Base-by-base conservation (phyloP, 2,888 invertebrate species). In the Trichopria drosophilae region DNA sequence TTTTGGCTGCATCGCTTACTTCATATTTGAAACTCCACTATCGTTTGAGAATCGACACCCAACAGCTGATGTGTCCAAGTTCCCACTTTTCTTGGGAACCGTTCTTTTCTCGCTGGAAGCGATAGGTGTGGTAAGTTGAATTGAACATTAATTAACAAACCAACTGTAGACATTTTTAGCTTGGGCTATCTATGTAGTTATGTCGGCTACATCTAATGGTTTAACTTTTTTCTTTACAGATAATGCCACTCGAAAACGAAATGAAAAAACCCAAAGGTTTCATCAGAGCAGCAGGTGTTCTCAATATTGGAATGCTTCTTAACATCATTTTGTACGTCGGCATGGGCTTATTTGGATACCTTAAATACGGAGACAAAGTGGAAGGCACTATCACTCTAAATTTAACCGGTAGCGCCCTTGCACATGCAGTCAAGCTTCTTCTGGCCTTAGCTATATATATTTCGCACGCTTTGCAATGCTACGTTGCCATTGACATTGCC, bases 71-170 rank as follows among this genome's bases (percentile, higher is more conserved):
- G 69, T 86, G 3, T 76, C 79, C 23, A 81, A 85, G 45, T 87
- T 93, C 66, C 97, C 98, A 0, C 80, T 98, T 1, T 98, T 92
- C 79, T 95, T 98, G 72, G 96, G 97, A 29, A 97, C 95, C 0
- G 96, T 94, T 0, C 81, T 98, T 39, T 98, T 95, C 73, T 93
- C 98, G 0, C 83, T 98, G 64, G 97, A 98, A 80, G 95, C 96
- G 44, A 95, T 97, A 61, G 90, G 90, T 42, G 89, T 90, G 76
- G 90, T 91, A 74, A 81, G 86, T 81, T 54, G 9, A 15, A 29
- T 22, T 37, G 15, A 22, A 20, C 12, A 12, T 12, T 10, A 24
- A 24, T 12, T n/a, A 6, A n/a, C n/a, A n/a, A n/a, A n/a, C n/a
- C n/a, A n/a, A n/a, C n/a, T n/a, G n/a, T n/a, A n/a, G n/a, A n/a